phyloP scores from a whole-genome alignment of 2,888 invertebrate species.

The Cordylochernes scorpioides region DNA sequence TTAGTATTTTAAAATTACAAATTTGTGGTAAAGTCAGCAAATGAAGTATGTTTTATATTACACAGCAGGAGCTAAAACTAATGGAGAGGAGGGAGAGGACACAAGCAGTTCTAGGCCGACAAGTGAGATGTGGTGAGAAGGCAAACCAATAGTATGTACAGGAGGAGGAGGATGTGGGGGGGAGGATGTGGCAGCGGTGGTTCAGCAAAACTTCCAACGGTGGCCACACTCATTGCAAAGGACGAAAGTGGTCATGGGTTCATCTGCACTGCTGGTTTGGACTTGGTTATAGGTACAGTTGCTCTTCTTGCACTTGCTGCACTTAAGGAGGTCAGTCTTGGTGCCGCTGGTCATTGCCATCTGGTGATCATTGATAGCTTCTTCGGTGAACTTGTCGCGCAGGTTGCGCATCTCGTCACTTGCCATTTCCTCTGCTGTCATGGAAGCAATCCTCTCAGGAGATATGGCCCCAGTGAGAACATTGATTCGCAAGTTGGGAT shows the following conservation, averaged over 20 bases:
- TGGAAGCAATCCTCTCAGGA: slow-evolving; percentile 57
- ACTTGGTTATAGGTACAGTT: slow-evolving; percentile 96
- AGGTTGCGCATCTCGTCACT: slow-evolving; percentile 86
- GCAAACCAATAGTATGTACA: too few relatives aligned
- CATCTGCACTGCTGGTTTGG: slow-evolving; percentile 93
- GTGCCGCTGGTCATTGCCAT: slow-evolving; percentile 72
- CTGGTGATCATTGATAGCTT: slow-evolving; percentile 93
- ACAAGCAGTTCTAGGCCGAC: too few relatives aligned
- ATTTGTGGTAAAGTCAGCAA: too few relatives aligned
- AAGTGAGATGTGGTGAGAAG: too few relatives aligned
- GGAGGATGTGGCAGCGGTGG: too few relatives aligned
- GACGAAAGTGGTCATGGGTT: slow-evolving; percentile 99
- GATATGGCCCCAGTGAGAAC: slow-evolving; percentile 61
- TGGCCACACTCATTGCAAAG: slow-evolving; percentile 91
- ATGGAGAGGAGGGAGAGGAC: too few relatives aligned
- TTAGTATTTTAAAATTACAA: too few relatives aligned
- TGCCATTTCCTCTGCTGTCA: slow-evolving; percentile 99
- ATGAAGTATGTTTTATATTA: too few relatives aligned
- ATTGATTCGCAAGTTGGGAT: slow-evolving; percentile 69
- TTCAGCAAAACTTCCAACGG: too few relatives aligned
- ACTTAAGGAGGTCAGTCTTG: slow-evolving; percentile 82
- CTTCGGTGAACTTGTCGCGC: slow-evolving; percentile 77
- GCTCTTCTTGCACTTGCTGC: slow-evolving; percentile 85
- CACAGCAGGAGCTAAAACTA: too few relatives aligned
- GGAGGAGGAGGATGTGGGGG: too few relatives aligned